A percentile compares a stretch with the other conserved stretches of the same genome.
These are phyloP conservation scores for Synchiropus splendidus DNA, from an alignment of 2,113 vertebrate species.

Conservation along the genomic window DNA sequence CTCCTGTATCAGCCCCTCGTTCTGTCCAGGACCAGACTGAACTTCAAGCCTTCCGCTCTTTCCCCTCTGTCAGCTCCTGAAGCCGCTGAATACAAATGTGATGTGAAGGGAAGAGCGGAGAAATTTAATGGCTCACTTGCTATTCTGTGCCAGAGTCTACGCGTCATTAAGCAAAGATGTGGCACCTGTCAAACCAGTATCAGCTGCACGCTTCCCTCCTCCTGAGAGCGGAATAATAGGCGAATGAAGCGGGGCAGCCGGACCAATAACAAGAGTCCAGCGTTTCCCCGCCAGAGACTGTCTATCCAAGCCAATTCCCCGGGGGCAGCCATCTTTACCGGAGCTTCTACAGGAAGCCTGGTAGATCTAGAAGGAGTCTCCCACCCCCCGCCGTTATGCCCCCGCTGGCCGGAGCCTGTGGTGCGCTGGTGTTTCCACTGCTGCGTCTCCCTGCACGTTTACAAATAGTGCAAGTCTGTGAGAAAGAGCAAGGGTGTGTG, in stretches of 20 bases:
- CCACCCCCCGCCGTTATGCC: slow-evolving; percentile 4
- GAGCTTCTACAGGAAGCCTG: slow-evolving; percentile 12
- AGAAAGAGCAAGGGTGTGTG: slow-evolving; percentile 24
- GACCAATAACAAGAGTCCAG: slow-evolving; percentile 6
- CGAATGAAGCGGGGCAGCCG: slow-evolving; percentile 7
- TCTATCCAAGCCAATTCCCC: slow-evolving; percentile 13
- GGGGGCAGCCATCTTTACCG: slow-evolving; percentile 9
- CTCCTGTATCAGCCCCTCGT: too few species aligned
- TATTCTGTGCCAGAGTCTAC: slow-evolving; percentile 21
- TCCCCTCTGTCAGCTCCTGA: not conserved
- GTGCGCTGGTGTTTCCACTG: slow-evolving; percentile 2
- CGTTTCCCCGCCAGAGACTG: slow-evolving; percentile 8
- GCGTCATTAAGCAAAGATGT: slow-evolving; percentile 31
- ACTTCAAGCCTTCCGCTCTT: not conserved
- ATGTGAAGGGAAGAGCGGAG: slow-evolving; percentile 1
- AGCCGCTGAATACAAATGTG: slow-evolving; percentile 6
- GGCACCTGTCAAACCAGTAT: slow-evolving; percentile 30
- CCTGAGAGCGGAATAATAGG: not conserved
- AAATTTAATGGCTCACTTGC: slow-evolving; percentile 32
- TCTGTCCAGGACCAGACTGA: not conserved
- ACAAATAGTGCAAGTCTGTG: slow-evolving; percentile 17
- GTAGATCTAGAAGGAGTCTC: slow-evolving; percentile 19
- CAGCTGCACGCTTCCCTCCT: slow-evolving; percentile 6
- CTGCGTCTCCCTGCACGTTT: slow-evolving; percentile 27
- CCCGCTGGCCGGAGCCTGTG: slow-evolving; percentile 6